Base-by-base conservation (phyloP, 2,888 invertebrate genomes). In the Strigamia maritima region DNA sequence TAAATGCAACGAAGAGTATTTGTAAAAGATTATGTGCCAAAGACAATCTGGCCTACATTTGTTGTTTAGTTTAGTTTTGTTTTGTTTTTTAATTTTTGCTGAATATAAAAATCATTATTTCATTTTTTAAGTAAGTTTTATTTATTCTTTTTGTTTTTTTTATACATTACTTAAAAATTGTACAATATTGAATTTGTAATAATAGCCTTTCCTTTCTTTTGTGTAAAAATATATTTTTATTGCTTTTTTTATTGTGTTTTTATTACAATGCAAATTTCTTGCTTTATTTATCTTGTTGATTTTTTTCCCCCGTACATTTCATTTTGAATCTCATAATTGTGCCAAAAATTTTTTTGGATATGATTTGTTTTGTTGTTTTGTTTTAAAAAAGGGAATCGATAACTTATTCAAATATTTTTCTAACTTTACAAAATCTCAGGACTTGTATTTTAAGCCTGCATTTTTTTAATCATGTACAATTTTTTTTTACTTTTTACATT, bases 1-100 rank as follows among this genome's bases (percentile, higher is more conserved):
- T 54, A 54, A 54, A 54, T 54, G 54, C 54, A 54, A 54, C 19
- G 54, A 54, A 19, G 54, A 54, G 19, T 54, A 54, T 54, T 54
- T 54, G 54, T 54, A 19, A 19, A 19, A 54, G 16, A 44, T 54
- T 54, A n/a, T 54, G 54, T 54, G 54, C 19, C n/a, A 54, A 54
- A 54, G 54, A 44, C 44, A 44, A 3, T 2, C 0, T 44, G 44
- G 44, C 44, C 44, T 35, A 35, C 35, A 35, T 8, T 0, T 10
- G 35, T 35, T 8, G 8, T 1, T 35, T 35, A 35, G 31, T 35
- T 35, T 8, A 14, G 2, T 8, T 54, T 54, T 54, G 22, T 8
- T 19, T 2, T 54, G 6, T 4, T 54, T 54, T 44, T 44, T 10
- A 38, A 8, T 6, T 8, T 10, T 44, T n/a, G 44, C 10, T 44